Percentiles rank a stretch among this genome's conserved stretches.
Conservation (phyloP, 2,888 invertebrate genomes). For the Lasioglossum pauxillum region DNA sequence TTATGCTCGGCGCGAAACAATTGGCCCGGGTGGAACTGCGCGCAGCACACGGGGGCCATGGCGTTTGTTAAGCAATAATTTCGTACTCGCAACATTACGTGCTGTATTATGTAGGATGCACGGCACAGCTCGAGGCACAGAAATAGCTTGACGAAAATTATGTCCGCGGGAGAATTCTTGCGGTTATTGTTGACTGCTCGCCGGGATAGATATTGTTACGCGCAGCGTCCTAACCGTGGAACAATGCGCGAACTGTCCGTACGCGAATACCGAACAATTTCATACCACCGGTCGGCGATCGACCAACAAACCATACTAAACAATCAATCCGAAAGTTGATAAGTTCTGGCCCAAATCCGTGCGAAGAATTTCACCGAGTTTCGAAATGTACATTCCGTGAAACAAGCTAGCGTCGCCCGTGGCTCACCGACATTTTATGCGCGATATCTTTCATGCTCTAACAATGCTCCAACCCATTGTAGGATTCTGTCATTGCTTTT, state of each 20-base stretch:
- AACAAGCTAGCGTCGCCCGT: background rate
- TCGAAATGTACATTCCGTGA: background rate
- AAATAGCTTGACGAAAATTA: conserved; percentile 42
- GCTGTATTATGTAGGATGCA: conserved; percentile 1
- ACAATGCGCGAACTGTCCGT: conserved; percentile 8
- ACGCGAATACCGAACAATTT: conserved; percentile 22
- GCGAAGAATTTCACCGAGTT: background rate
- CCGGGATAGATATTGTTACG: conserved; percentile 15
- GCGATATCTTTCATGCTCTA: background rate
- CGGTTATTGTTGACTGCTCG: conserved; percentile 38
- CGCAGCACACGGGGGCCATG: background rate
- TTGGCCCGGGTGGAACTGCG: background rate
- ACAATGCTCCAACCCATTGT: background rate
- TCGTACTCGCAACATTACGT: background rate
- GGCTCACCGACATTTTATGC: background rate
- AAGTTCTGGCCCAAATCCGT: background rate
- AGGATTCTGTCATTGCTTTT: background rate
- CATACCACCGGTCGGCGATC: background rate
- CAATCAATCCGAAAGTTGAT: background rate
- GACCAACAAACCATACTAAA: background rate
- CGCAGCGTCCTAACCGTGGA: background rate
- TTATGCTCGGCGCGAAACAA: background rate
- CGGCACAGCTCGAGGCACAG: conserved; percentile 5
- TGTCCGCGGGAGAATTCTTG: conserved; percentile 42
- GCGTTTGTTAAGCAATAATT: conserved; percentile 25